These are phyloP conservation scores for Menura novaehollandiae DNA, from an alignment of 2,113 vertebrate species.

Conservation along the genomic window DNA sequence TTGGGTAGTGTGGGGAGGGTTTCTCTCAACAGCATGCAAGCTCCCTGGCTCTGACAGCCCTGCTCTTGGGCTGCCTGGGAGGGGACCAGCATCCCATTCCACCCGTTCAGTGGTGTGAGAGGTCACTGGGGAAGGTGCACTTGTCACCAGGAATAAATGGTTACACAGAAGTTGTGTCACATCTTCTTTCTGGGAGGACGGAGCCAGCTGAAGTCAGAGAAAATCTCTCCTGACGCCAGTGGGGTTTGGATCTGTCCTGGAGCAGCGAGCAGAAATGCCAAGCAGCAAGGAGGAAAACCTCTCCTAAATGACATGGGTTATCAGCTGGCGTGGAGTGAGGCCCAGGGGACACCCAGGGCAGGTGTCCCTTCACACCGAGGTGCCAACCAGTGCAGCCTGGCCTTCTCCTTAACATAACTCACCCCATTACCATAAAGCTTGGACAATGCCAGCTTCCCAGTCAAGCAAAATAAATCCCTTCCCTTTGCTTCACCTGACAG, in stretches of 20 bases:
- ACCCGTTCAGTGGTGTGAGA: rapidly evolving
- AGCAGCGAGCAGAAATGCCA: not conserved
- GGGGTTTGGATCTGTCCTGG: not conserved
- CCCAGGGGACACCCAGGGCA: not conserved
- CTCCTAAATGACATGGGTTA: not conserved
- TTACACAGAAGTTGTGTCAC: not conserved
- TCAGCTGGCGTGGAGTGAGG: not conserved
- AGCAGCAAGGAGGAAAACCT: not conserved
- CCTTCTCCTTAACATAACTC: not conserved
- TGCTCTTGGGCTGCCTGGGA: constrained; percentile 10
- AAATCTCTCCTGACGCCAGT: not conserved
- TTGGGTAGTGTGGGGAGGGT: not conserved
- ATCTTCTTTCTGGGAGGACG: not conserved
- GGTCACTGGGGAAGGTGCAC: not conserved
- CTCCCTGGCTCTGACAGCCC: not conserved
- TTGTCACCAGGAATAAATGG: constrained; percentile 27
- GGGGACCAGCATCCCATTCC: not conserved
- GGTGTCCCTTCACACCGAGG: not conserved
- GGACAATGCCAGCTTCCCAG: not conserved
- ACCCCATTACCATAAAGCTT: not conserved
- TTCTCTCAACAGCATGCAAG: not conserved
- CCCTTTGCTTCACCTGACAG: not conserved
- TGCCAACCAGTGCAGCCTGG: not conserved
- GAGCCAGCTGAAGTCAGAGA: not conserved
- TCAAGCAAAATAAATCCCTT: not conserved